These are phyloP conservation scores for Brachypteracias leptosomus DNA, from an alignment of 2,113 vertebrate species.

Conservation along the genomic window DNA sequence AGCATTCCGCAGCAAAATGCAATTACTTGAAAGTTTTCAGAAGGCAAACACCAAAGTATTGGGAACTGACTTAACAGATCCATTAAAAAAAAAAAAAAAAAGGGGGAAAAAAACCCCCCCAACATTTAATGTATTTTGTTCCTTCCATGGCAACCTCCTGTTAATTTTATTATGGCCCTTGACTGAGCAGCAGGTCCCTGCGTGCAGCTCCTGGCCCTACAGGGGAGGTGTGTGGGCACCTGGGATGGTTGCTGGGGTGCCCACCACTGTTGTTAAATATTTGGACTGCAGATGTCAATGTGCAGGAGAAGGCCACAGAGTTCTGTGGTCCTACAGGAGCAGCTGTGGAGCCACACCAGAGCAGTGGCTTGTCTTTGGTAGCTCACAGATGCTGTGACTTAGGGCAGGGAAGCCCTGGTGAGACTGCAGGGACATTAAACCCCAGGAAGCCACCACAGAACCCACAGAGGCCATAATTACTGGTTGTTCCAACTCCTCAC, in stretches of 20 bases:
- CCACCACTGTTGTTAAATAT: fast-evolving
- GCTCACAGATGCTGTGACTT: fast-evolving
- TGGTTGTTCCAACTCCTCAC: neutral
- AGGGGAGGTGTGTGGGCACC: neutral
- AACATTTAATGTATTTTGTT: neutral
- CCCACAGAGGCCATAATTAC: neutral
- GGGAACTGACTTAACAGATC: conserved; percentile 22
- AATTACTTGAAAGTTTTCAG: conserved; percentile 29
- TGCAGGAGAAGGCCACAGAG: neutral
- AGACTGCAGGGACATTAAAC: neutral
- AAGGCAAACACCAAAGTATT: conserved; percentile 31
- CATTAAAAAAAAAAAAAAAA: conserved; percentile 10
- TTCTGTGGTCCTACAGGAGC: fast-evolving
- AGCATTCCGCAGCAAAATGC: neutral
- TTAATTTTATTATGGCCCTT: neutral
- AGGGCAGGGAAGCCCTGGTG: neutral
- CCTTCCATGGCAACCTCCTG: neutral
- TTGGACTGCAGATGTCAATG: fast-evolving
- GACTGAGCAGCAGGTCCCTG: neutral
- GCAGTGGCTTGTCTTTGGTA: neutral
- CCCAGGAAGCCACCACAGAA: neutral
- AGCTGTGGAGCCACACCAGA: fast-evolving
- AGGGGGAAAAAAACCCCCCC: no score
- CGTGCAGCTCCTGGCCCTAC: neutral
- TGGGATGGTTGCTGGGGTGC: neutral